phyloP scores from a whole-genome alignment of 2,797 vertebrate species.

The Odontamblyopus rebecca region DNA sequence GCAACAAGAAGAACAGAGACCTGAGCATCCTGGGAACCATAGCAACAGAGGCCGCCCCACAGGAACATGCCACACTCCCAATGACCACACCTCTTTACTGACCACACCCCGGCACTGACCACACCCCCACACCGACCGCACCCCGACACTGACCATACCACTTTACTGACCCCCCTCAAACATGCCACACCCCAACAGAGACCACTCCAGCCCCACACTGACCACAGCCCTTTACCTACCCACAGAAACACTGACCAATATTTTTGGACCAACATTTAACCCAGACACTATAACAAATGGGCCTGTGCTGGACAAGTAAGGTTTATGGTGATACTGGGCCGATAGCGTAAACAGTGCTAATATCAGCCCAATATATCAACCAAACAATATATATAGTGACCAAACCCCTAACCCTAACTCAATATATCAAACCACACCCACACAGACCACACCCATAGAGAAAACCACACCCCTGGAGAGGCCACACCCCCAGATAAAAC shows the following conservation, averaged over 20 bases:
- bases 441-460: neutral
- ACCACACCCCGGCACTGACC: neutral
- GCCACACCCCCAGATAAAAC: too few species aligned
- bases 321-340: too few species aligned
- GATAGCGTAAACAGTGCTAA: too few species aligned
- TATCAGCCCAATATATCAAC: too few species aligned
- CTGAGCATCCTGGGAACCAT: too few species aligned
- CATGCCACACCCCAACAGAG: neutral
- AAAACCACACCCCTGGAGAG: neutral
- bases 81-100: neutral
- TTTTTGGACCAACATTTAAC: too few species aligned
- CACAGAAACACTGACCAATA: neutral
- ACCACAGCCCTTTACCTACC: neutral
- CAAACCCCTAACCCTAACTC: too few species aligned
- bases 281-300: too few species aligned
- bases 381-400: too few species aligned
- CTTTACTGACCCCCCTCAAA: too few species aligned
- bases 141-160: neutral
- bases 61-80: neutral
- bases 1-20: too few species aligned
- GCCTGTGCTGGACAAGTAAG: too few species aligned
- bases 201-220: neutral
- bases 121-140: neutral
- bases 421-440: neutral
- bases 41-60: neutral